Conservation (phyloP, 2,888 invertebrate genomes). For the Dolomedes plantarius region DNA sequence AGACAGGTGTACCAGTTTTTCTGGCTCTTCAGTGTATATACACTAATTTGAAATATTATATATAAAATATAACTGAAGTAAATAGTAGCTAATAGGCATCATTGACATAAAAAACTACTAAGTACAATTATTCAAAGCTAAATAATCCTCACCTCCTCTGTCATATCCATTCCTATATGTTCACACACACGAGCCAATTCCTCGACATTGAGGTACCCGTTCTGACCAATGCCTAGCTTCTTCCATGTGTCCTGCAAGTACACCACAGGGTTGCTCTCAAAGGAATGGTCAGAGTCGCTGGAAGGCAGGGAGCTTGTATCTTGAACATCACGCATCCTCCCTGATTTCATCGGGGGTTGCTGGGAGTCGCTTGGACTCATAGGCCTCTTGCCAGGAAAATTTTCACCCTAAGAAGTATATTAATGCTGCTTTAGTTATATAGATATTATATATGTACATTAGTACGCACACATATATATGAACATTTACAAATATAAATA, state of each 20-base stretch:
- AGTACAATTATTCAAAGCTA: no score
- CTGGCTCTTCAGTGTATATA: no score
- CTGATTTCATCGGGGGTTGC: slow-evolving; percentile 62
- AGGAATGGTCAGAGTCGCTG: slow-evolving; percentile 57
- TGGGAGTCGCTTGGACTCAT: slow-evolving; percentile 55
- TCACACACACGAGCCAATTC: slow-evolving; percentile 83
- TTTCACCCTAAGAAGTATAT: slow-evolving; percentile 45
- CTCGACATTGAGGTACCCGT: slow-evolving; percentile 81
- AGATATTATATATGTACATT: background rate
- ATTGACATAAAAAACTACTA: no score
- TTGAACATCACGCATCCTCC: slow-evolving; percentile 32
- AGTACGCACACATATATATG: background rate
- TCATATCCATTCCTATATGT: slow-evolving; percentile 83
- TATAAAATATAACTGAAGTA: no score
- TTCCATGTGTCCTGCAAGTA: slow-evolving; percentile 83
- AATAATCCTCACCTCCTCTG: slow-evolving; percentile 83
- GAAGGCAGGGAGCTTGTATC: slow-evolving; percentile 12
- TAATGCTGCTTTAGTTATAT: background rate
- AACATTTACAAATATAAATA: no score
- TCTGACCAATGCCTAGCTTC: slow-evolving; percentile 81
- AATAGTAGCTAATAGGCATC: no score
- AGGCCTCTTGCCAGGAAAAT: slow-evolving; percentile 45
- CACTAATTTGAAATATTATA: no score
- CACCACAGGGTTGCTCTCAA: slow-evolving; percentile 77
- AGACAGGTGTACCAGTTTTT: no score